Conservation (phyloP, 2,888 invertebrate genomes). For the Hedya salicella region DNA sequence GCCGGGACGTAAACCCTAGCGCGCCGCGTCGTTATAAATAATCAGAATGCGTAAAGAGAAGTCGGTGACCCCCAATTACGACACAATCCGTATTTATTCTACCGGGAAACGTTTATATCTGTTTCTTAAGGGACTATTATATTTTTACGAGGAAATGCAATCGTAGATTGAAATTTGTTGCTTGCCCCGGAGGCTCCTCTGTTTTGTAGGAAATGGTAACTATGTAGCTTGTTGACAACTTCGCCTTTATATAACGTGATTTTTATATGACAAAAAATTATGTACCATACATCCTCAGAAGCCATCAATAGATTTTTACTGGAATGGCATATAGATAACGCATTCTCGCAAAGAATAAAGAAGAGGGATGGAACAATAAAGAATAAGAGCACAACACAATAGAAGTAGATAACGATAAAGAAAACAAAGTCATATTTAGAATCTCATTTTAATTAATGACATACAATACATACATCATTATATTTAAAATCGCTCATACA, state of each 20-base stretch:
- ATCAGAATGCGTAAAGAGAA: constrained; percentile 74
- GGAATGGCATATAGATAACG: too few species aligned
- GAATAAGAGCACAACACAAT: too few species aligned
- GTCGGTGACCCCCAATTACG: constrained; percentile 74
- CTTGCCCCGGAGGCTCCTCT: background rate
- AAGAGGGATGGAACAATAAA: too few species aligned
- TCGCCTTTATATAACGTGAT: too few species aligned
- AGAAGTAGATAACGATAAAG: too few species aligned
- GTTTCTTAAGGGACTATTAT: constrained; percentile 43
- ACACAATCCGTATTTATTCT: constrained; percentile 54
- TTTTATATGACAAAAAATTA: too few species aligned
- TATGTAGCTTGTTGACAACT: background rate
- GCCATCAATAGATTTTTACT: too few species aligned
- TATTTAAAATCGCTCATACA: constrained; percentile 71
- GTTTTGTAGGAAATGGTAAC: background rate
- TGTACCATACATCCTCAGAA: too few species aligned
- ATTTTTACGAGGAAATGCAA: constrained; percentile 31
- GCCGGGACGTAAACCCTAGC: constrained; percentile 64
- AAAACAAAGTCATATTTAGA: constrained; percentile 53
- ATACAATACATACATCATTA: constrained; percentile 66
- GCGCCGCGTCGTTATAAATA: constrained; percentile 70
- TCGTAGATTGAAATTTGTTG: background rate
- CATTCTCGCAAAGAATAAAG: too few species aligned
- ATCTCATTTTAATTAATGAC: constrained; percentile 73
- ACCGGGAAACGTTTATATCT: constrained; percentile 52